Evolutionary conservation across 2,113 vertebrate genomes (phyloP).

Genomic region (Narcine bancroftii): DNA sequence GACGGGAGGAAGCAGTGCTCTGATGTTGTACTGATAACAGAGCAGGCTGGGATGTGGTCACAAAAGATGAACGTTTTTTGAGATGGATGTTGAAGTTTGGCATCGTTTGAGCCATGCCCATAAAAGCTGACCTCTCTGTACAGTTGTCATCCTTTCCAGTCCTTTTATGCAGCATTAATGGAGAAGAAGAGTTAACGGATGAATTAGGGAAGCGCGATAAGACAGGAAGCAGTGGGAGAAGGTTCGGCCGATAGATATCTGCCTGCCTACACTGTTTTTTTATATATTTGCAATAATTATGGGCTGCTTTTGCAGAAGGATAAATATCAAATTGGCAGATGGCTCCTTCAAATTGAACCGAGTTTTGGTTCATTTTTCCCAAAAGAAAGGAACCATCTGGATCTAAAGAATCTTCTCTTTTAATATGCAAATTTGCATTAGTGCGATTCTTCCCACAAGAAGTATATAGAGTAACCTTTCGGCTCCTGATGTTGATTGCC

Average conservation of each 20-base stretch:
- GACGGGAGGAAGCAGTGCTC: constrained; percentile 37
- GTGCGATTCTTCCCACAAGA: constrained; percentile 74
- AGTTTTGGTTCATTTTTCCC: constrained; percentile 77
- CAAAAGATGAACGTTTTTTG: not conserved
- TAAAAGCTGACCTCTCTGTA: not conserved
- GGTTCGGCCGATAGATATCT: constrained; percentile 65
- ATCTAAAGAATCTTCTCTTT: constrained; percentile 68
- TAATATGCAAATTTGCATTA: constrained; percentile 66
- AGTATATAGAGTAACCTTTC: constrained; percentile 71
- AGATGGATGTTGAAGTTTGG: not conserved
- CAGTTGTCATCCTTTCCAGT: not conserved
- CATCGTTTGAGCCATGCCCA: not conserved
- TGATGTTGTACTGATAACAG: constrained; percentile 21
- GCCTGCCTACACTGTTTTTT: constrained; percentile 87
- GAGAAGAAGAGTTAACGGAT: constrained; percentile 43
- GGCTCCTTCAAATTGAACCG: constrained; percentile 85
- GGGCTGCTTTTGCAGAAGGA: constrained; percentile 84
- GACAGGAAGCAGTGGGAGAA: constrained; percentile 63
- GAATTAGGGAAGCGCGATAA: constrained; percentile 57
- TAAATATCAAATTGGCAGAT: constrained; percentile 94
- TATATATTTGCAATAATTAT: constrained; percentile 92
- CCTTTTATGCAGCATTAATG: not conserved
- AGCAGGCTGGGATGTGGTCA: not conserved
- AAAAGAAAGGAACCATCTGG: constrained; percentile 81
- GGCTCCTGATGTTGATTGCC: constrained; percentile 70